These are phyloP conservation scores for Bos javanicus DNA, from an alignment of 2,113 vertebrate genomes.

Conservation along the genomic window DNA sequence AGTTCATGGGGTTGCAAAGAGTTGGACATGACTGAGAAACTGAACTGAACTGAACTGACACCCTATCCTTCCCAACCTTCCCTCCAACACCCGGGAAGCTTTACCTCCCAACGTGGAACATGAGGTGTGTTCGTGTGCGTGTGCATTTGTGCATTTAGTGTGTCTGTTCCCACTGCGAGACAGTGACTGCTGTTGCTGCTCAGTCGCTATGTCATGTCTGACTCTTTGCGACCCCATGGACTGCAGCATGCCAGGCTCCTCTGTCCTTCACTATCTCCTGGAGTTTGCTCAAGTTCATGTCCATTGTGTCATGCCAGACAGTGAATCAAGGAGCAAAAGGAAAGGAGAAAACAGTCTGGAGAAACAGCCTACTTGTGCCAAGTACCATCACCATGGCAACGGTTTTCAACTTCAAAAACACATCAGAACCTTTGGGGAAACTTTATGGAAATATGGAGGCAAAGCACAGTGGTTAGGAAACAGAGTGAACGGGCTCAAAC, in stretches of 20 bases:
- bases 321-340: neutral
- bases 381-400: neutral
- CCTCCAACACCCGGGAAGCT: neutral
- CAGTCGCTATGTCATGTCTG: neutral
- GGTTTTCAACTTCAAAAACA: neutral
- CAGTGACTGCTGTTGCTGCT: neutral
- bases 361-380: neutral
- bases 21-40: fast-evolving
- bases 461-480: neutral
- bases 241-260: neutral
- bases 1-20: neutral
- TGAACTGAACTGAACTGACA: neutral
- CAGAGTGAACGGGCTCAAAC: neutral
- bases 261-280: neutral
- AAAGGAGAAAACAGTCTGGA: neutral
- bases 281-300: neutral
- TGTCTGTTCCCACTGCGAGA: neutral
- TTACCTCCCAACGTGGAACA: fast-evolving
- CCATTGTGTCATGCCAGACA: neutral
- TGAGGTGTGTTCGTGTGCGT: neutral
- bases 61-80: neutral
- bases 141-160: neutral
- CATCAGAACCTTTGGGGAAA: neutral
- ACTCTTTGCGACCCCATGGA: neutral
- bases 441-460: neutral